Percentiles rank a stretch among this genome's conserved stretches.
phyloP scores from a whole-genome alignment of 2,888 invertebrate species.

The Himalopsyche anomala region DNA sequence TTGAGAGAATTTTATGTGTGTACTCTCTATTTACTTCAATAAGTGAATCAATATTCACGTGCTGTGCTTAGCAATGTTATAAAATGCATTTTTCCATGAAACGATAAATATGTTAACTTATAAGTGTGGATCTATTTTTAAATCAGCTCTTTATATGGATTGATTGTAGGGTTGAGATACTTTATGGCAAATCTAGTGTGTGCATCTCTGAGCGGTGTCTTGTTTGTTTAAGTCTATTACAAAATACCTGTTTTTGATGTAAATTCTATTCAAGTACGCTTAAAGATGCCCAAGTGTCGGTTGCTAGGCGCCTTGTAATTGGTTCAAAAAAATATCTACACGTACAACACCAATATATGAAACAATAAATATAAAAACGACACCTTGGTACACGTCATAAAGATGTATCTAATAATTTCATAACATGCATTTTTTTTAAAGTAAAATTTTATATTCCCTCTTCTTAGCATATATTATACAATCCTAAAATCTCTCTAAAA shows the following conservation, averaged over 20 bases:
- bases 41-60: too few species aligned
- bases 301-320: conserved; percentile 13
- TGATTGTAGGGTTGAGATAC: neutral
- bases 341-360: neutral
- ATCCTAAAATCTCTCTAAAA: too few species aligned
- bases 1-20: too few species aligned
- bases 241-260: conserved; percentile 15
- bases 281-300: conserved; percentile 20
- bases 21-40: too few species aligned
- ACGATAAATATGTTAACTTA: too few species aligned
- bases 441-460: too few species aligned
- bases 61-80: too few species aligned
- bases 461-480: too few species aligned
- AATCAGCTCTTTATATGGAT: neutral
- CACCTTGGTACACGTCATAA: too few species aligned
- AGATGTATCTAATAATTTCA: too few species aligned
- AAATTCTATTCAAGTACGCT: neutral
- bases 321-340: neutral
- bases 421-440: too few species aligned
- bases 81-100: too few species aligned
- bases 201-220: neutral
- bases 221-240: neutral
- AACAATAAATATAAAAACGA: neutral
- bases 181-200: conserved; percentile 22
- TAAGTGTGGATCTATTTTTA: neutral